phyloP scores from a whole-genome alignment of 2,888 invertebrate species.

The Quadroppia sp. region DNA sequence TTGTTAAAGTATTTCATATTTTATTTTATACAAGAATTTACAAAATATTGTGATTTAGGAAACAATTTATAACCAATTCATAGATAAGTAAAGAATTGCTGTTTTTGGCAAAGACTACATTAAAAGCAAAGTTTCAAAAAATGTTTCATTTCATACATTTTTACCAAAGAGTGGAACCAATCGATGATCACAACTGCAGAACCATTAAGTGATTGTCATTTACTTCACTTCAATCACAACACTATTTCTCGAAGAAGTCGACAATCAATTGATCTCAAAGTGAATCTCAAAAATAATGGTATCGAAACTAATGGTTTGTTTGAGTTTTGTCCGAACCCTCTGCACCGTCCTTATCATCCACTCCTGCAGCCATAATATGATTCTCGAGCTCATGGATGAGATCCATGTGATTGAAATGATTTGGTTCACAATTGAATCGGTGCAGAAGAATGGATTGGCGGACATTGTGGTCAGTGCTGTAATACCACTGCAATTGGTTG shows the following conservation, averaged over 20 bases:
- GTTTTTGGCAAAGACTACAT: not conserved
- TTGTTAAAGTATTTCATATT: too few species aligned
- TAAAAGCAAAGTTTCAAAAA: not conserved
- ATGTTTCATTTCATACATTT: not conserved
- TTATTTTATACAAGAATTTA: too few species aligned
- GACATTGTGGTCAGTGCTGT: constrained; percentile 35
- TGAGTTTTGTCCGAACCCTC: not conserved
- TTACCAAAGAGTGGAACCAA: not conserved
- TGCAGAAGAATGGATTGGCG: constrained; percentile 37
- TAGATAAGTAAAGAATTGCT: too few species aligned
- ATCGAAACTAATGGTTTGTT: not conserved
- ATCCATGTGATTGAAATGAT: constrained; percentile 41
- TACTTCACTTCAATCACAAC: not conserved
- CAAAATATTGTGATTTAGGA: too few species aligned
- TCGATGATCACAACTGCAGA: not conserved
- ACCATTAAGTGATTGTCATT: not conserved
- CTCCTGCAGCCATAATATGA: not conserved
- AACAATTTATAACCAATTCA: too few species aligned
- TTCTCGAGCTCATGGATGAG: constrained; percentile 40
- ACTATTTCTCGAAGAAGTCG: too few species aligned
- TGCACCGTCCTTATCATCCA: not conserved
- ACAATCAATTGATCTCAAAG: too few species aligned
- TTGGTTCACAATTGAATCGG: constrained; percentile 41
- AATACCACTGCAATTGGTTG: constrained; percentile 44
- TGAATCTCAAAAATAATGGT: not conserved